Evolutionary conservation across 2,888 invertebrate species (phyloP).

Genomic region (Mesorhabditis belari): DNA sequence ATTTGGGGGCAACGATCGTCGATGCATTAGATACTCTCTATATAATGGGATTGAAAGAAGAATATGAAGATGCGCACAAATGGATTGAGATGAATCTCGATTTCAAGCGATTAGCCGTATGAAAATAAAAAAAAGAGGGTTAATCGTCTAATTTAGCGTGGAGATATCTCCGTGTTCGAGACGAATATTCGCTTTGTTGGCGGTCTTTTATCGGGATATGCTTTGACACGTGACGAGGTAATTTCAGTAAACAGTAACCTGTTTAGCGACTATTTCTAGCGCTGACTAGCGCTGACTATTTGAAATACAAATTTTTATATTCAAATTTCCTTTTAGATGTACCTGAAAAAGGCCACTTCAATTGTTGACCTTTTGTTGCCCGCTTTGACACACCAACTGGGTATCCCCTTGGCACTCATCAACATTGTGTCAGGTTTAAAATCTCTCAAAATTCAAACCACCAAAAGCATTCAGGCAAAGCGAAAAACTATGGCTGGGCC

Average conservation of each 20-base stretch:
- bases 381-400: constrained; percentile 92
- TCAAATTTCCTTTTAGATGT: constrained; percentile 63
- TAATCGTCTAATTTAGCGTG: constrained; percentile 62
- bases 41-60: constrained; percentile 88
- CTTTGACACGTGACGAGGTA: constrained; percentile 81
- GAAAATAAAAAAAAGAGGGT: constrained; percentile 23
- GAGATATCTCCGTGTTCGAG: constrained; percentile 94
- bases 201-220: constrained; percentile 83
- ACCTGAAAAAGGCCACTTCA: constrained; percentile 81
- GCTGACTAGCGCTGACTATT: too few species aligned
- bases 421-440: constrained; percentile 69
- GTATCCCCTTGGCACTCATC: constrained; percentile 85
- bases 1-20: constrained; percentile 73
- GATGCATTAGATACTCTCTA: constrained; percentile 93
- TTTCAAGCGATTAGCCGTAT: constrained; percentile 60
- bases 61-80: constrained; percentile 83
- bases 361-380: constrained; percentile 88
- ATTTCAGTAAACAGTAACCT: constrained; percentile 24
- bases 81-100: constrained; percentile 83
- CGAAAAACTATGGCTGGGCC: constrained; percentile 34
- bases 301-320: too few species aligned
- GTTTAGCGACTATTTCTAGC: not conserved
- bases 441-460: too few species aligned
- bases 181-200: constrained; percentile 95
- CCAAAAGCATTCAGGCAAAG: constrained; percentile 8